phyloP scores from a whole-genome alignment of 2,888 invertebrate species.

The Melipona bicolor region DNA sequence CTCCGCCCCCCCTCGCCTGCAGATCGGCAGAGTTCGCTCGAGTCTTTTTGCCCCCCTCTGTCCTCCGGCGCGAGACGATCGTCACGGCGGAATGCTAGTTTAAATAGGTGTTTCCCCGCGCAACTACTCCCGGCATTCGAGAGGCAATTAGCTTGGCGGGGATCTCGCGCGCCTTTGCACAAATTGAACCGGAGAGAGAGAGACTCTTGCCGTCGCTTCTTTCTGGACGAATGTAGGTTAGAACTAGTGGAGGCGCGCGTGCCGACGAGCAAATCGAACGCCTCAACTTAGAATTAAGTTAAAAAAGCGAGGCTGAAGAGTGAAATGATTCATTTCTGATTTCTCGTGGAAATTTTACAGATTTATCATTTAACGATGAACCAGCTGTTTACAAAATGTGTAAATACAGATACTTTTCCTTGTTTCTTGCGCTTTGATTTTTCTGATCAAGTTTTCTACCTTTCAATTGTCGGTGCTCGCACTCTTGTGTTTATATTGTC shows the following conservation, averaged over 20 bases:
- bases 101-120: conserved; percentile 66
- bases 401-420: too few relatives aligned
- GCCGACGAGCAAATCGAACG: too few relatives aligned
- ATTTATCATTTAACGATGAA: too few relatives aligned
- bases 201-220: neutral
- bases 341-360: too few relatives aligned
- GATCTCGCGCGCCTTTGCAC: conserved; percentile 48
- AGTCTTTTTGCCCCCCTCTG: conserved; percentile 40
- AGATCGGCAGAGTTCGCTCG: conserved; percentile 1
- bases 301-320: too few relatives aligned
- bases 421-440: too few relatives aligned
- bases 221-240: neutral
- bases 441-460: too few relatives aligned
- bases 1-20: neutral
- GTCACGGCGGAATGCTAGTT: conserved; percentile 64
- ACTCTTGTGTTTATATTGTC: too few relatives aligned
- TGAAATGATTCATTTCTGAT: too few relatives aligned
- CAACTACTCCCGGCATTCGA: conserved; percentile 64
- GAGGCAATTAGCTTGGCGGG: conserved; percentile 66
- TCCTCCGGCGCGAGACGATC: conserved; percentile 49
- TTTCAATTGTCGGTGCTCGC: too few relatives aligned
- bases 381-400: too few relatives aligned
- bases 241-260: neutral
- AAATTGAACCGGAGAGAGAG: conserved; percentile 37
- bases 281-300: too few relatives aligned